These are phyloP conservation scores for Colinus virginianus DNA, from an alignment of 2,113 vertebrate species.

Conservation along the genomic window DNA sequence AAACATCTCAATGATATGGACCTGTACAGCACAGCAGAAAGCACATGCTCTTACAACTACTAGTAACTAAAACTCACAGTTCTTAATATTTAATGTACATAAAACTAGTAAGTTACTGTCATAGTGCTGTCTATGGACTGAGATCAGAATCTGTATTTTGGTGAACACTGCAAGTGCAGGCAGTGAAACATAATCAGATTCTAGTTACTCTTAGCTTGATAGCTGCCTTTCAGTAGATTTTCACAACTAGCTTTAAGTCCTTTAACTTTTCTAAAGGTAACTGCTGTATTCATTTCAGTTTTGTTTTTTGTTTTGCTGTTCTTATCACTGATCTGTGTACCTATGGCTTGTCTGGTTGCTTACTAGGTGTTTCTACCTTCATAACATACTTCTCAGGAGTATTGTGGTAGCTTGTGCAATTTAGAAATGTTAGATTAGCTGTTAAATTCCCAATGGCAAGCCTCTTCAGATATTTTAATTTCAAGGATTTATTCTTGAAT, in stretches of 20 bases:
- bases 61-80: background rate
- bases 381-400: background rate
- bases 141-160: background rate
- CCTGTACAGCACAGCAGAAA: background rate
- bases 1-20: background rate
- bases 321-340: background rate
- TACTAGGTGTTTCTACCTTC: background rate
- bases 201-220: background rate
- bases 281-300: accelerated
- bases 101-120: background rate
- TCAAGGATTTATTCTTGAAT: background rate
- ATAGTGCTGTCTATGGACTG: background rate
- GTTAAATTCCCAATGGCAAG: background rate
- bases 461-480: background rate
- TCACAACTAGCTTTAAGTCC: background rate
- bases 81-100: background rate
- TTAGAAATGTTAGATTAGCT: background rate
- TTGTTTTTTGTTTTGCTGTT: background rate
- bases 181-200: background rate
- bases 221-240: background rate
- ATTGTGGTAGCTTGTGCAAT: background rate
- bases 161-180: background rate
- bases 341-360: background rate
- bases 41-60: background rate
- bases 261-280: background rate